Base-by-base conservation (phyloP, 2,113 vertebrate genomes). In the Junco hyemalis region DNA sequence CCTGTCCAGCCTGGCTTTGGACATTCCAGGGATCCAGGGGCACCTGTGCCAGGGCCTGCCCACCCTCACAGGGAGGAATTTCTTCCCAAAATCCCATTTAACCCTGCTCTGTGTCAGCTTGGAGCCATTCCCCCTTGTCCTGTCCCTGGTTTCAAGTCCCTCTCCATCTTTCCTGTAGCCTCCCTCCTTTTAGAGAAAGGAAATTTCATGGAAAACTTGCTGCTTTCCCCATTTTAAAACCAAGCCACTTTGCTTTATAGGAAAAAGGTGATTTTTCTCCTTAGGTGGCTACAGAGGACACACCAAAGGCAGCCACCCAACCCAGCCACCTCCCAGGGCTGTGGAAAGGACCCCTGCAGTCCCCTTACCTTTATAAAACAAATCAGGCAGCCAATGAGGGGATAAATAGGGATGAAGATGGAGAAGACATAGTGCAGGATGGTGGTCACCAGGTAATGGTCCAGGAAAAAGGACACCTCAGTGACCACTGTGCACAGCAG, bases 301-400 rank as follows among this genome's bases (percentile, higher is more conserved):
- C 56, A 3, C 2, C 11, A 8, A 9, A 36, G 22, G 12, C 10
- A 21, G 11, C 14, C 31, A 64, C 6, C 57, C 81, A 33, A 11
- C 1, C 81, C 81, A 85, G 63, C 9, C 28, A 13, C 0, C 40
- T 14, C 9, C 44, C n/a, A 13, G 12, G 0, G 10, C 33, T 57
- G 35, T 50, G 33, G 31, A 48, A 26, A 77, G 8, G 42, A 35
- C 6, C 18, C 56, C 64, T n/a, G 26, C 12, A 3, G 12, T 3
- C 2, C 16, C 17, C 96, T 94, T 89, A 99, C 99, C 99, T 98
- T 99, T 95, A 99, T 98, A 95, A 99, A 99, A 94, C 97, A 99
- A 92, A 98, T 99, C 83, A 99, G 98, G 94, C 99, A 99, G 45
- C 99, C 99, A 81, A 99, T 98, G 3, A 99, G 98, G 6, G 99